phyloP scores from a whole-genome alignment of 1,140 invertebrate species.

The Laupala kohalensis region DNA sequence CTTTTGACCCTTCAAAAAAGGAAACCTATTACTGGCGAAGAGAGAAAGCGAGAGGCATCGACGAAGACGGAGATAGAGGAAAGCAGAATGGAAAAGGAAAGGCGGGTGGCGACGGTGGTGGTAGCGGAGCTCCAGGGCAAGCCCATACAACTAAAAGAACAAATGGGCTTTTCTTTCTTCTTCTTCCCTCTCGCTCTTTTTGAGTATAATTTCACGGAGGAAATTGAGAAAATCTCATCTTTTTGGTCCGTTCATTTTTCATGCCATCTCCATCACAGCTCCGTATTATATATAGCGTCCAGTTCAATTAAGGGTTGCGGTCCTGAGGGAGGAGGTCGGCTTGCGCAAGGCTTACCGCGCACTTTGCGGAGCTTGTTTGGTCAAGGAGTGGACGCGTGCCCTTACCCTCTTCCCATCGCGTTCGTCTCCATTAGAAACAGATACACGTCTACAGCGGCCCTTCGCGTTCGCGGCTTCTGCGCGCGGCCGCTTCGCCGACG shows the following conservation, averaged over 20 bases:
- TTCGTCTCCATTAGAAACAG: neutral
- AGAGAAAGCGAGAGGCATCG: constrained; percentile 4
- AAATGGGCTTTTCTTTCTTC: constrained; percentile 11
- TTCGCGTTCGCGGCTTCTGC: neutral
- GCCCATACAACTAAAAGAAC: constrained; percentile 13
- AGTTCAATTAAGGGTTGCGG: constrained; percentile 15
- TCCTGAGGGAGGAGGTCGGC: constrained; percentile 6
- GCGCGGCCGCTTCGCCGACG: too few species aligned
- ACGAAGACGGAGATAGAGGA: neutral
- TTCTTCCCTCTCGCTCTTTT: constrained; percentile 13
- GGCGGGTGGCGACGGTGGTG: neutral
- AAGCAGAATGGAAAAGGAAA: too few species aligned
- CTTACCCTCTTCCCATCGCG: neutral
- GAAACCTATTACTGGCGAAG: constrained; percentile 15
- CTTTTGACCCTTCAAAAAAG: constrained; percentile 16
- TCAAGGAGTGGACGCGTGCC: neutral
- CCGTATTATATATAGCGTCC: constrained; percentile 12
- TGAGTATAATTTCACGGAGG: constrained; percentile 27
- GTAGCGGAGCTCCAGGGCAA: neutral
- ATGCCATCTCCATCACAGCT: constrained; percentile 23
- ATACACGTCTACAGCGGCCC: neutral
- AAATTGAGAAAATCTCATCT: constrained; percentile 29
- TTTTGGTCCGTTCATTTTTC: constrained; percentile 29
- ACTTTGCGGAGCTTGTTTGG: neutral
- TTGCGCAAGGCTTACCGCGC: neutral